A percentile compares a stretch with the other conserved stretches of the same genome.
Conservation (phyloP, 2,888 invertebrate species). For the Cyclophora albipunctata region DNA sequence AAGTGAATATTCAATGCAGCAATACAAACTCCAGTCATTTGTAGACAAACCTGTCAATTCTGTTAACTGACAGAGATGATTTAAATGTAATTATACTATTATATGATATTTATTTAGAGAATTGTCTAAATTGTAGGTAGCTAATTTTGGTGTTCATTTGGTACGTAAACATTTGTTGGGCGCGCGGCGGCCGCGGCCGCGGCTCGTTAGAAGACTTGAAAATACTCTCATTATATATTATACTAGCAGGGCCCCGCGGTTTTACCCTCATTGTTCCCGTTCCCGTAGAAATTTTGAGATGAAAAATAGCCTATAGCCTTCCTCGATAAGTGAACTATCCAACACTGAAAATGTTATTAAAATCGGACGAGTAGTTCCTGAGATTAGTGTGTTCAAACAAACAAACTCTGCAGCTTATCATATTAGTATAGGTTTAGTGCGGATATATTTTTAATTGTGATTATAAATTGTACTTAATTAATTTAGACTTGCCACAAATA, state of each 20-base stretch:
- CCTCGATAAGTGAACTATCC: too few relatives aligned
- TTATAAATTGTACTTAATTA: conserved; percentile 57
- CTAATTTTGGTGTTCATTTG: conserved; percentile 52
- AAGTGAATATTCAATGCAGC: too few relatives aligned
- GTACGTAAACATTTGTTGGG: conserved; percentile 28
- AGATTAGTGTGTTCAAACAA: too few relatives aligned
- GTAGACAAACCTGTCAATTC: conserved; percentile 4
- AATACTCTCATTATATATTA: conserved; percentile 22
- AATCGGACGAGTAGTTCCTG: too few relatives aligned
- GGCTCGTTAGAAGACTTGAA: background rate
- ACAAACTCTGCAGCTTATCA: too few relatives aligned
- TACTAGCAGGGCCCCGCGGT: too few relatives aligned
- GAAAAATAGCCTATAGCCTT: too few relatives aligned
- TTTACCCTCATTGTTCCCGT: too few relatives aligned
- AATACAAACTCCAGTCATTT: too few relatives aligned
- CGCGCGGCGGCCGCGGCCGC: too few relatives aligned
- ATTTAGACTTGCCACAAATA: conserved; percentile 32
- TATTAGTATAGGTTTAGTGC: conserved; percentile 18
- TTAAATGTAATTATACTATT: conserved; percentile 10
- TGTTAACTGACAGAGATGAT: conserved; percentile 8
- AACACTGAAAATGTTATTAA: too few relatives aligned
- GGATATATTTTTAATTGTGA: conserved; percentile 35
- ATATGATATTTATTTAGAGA: conserved; percentile 20
- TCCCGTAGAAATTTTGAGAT: too few relatives aligned
- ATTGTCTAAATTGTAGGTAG: conserved; percentile 54